Conservation (phyloP, 2,797 vertebrate genomes). For the Sebastes dallii region DNA sequence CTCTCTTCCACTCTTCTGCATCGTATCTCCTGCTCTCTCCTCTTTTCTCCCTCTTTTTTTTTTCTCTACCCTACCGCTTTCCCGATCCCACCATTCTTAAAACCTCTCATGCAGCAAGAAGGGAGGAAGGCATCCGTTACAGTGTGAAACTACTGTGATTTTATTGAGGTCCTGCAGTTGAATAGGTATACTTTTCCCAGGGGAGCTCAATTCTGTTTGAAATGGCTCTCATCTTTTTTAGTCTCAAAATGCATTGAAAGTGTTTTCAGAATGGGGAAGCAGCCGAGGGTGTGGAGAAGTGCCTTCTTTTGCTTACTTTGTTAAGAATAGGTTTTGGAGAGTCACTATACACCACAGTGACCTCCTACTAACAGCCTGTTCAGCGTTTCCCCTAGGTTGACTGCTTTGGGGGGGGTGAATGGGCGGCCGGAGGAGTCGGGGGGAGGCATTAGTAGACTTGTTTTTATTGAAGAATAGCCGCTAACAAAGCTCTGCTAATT, state of each 20-base stretch:
- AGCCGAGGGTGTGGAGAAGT: conserved; percentile 4
- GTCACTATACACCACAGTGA: background rate
- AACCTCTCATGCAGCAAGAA: conserved; percentile 80
- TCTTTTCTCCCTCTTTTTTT: conserved; percentile 65
- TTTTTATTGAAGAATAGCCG: too few species aligned
- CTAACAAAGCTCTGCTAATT: too few species aligned
- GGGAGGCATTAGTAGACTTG: too few species aligned
- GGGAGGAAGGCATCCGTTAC: conserved; percentile 73
- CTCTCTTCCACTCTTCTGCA: conserved; percentile 84
- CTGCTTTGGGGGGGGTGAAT: background rate
- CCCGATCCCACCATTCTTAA: conserved; percentile 73
- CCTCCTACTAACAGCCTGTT: background rate
- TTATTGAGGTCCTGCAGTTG: conserved; percentile 66
- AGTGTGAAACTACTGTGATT: conserved; percentile 70
- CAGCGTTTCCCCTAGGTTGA: too few species aligned
- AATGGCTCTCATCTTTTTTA: conserved; percentile 41
- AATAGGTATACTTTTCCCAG: conserved; percentile 67
- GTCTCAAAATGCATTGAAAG: conserved; percentile 33
- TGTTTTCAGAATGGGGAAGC: conserved; percentile 36
- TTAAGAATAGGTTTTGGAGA: conserved; percentile 19
- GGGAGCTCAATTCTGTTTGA: conserved; percentile 56
- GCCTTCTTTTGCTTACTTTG: conserved; percentile 29
- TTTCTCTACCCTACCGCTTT: conserved; percentile 39
- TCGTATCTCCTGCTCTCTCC: conserved; percentile 76
- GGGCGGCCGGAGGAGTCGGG: too few species aligned